phyloP scores from a whole-genome alignment of 2,888 invertebrate genomes.

The Epicampocera succincta region DNA sequence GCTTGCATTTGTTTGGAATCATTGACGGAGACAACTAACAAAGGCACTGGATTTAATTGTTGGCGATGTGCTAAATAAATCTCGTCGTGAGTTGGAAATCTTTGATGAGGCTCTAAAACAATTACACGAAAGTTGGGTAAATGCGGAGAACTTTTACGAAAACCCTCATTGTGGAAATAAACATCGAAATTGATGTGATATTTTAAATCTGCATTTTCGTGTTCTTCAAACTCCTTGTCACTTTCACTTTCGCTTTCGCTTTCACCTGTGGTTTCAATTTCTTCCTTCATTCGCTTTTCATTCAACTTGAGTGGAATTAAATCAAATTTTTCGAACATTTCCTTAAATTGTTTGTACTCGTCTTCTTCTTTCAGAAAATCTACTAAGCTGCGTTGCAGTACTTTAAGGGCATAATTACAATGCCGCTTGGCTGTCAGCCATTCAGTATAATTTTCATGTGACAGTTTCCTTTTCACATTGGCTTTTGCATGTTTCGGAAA shows the following conservation, averaged over 20 bases:
- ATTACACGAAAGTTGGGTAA: constrained; percentile 76
- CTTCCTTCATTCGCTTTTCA: not conserved
- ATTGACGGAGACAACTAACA: constrained; percentile 79
- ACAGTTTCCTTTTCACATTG: constrained; percentile 72
- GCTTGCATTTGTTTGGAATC: constrained; percentile 81
- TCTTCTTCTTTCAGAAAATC: constrained; percentile 74
- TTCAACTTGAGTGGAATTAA: constrained; percentile 72
- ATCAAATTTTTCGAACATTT: constrained; percentile 76
- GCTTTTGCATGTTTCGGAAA: constrained; percentile 58
- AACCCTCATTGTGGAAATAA: constrained; percentile 76
- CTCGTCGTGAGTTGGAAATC: constrained; percentile 76
- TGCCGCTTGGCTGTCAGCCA: constrained; percentile 51
- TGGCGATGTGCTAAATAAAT: constrained; percentile 73
- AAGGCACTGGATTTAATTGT: constrained; percentile 73
- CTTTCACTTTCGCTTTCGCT: not conserved
- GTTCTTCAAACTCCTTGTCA: not conserved
- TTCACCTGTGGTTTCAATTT: constrained; percentile 9
- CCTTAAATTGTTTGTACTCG: constrained; percentile 73
- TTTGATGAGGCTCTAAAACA: constrained; percentile 73
- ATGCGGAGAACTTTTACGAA: constrained; percentile 76
- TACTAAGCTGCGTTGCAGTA: constrained; percentile 73
- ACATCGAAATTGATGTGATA: constrained; percentile 77
- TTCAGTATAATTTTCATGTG: constrained; percentile 5
- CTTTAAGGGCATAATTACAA: constrained; percentile 31
- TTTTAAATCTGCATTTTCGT: not conserved